A percentile compares a stretch with the other conserved stretches of the same genome.
Evolutionary conservation across 2,113 vertebrate genomes (phyloP).

Genomic region (Oncorhynchus kisutch): DNA sequence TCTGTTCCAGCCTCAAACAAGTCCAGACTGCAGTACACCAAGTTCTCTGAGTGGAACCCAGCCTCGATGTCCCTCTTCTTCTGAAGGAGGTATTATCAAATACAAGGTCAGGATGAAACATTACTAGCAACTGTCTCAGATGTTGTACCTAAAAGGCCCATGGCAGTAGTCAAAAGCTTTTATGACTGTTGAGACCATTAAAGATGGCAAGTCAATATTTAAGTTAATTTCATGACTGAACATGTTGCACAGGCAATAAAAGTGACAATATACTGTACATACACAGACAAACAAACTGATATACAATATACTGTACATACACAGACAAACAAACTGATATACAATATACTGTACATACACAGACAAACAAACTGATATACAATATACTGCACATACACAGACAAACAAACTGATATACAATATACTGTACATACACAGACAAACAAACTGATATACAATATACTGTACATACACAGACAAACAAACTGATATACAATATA

Average conservation of each 20-base stretch:
- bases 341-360: too few relatives aligned
- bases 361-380: not conserved
- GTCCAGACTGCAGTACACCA: conserved; percentile 27
- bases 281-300: not conserved
- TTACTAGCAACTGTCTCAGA: too few relatives aligned
- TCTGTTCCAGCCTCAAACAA: conserved; percentile 38
- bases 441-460: not conserved
- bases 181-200: not conserved
- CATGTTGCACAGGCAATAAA: not conserved
- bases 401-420: not conserved
- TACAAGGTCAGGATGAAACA: not conserved
- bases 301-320: too few relatives aligned
- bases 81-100: conserved; percentile 11
- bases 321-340: not conserved
- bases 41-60: conserved; percentile 30
- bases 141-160: too few relatives aligned
- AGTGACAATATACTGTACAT: too few relatives aligned
- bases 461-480: too few relatives aligned
- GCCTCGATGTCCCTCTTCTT: conserved; percentile 18
- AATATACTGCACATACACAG: too few relatives aligned
- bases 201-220: not conserved
- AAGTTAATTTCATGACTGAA: not conserved
- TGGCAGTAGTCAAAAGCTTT: too few relatives aligned
- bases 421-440: too few relatives aligned
- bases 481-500: not conserved